A percentile compares a stretch with the other conserved stretches of the same genome.
phyloP scores from a whole-genome alignment of 2,113 vertebrate genomes.

The Elephas maximus region DNA sequence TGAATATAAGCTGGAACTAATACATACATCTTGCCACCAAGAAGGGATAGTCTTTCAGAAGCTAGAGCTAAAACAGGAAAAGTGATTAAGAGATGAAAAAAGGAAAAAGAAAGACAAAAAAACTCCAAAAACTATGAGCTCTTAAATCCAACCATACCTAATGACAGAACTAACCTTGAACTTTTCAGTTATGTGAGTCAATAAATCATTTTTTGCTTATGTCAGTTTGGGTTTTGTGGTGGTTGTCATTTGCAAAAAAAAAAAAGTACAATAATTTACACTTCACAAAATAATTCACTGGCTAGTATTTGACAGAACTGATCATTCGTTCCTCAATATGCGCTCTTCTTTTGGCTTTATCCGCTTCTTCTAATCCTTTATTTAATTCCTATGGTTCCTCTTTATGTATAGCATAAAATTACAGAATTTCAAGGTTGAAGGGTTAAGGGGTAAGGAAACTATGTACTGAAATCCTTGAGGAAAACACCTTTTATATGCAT shows the following conservation, averaged over 20 bases:
- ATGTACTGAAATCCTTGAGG: neutral
- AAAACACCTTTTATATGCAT: neutral
- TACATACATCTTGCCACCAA: neutral
- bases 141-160: neutral
- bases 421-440: slow-evolving; percentile 12
- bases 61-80: neutral
- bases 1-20: neutral
- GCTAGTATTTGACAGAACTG: neutral
- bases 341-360: neutral
- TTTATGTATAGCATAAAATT: neutral
- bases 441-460: neutral
- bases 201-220: neutral
- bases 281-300: neutral
- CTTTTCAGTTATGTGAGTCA: neutral
- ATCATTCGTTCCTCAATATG: slow-evolving; percentile 4
- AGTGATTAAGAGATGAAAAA: neutral
- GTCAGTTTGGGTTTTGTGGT: neutral
- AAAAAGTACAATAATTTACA: slow-evolving; percentile 14
- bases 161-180: neutral
- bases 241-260: slow-evolving; percentile 1
- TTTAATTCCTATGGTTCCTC: neutral
- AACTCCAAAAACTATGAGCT: neutral
- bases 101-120: neutral
- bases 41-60: slow-evolving; percentile 49
- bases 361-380: neutral